Evolutionary conservation across 64 coral and sea anemone genomes (phyloP).

Genomic region (Dendronephthya gigantea): DNA sequence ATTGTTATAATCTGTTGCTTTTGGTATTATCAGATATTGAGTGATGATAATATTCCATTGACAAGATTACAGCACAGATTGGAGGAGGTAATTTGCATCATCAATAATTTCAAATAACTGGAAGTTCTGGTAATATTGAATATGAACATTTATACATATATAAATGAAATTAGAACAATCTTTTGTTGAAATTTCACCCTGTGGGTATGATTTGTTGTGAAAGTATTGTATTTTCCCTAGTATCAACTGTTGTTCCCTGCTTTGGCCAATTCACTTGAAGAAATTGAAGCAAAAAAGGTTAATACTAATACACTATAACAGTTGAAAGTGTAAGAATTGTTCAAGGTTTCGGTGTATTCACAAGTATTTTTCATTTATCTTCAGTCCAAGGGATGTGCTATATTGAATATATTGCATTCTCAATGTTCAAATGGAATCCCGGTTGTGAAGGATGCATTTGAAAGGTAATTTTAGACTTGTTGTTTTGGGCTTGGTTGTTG

Average conservation of each 20-base stretch:
- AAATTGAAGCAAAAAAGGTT: constrained; percentile 6
- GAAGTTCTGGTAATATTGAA: too few species aligned
- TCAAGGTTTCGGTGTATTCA: not conserved
- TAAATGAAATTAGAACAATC: too few species aligned
- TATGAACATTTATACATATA: too few species aligned
- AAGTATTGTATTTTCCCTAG: not conserved
- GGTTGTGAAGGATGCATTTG: not conserved
- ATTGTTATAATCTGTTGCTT: not conserved
- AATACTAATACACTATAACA: too few species aligned
- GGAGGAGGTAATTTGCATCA: not conserved
- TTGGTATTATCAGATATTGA: not conserved
- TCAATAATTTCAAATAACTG: not conserved
- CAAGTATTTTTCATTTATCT: not conserved
- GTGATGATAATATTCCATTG: not conserved
- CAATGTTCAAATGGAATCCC: constrained; percentile 10
- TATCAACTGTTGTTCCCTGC: constrained; percentile 13
- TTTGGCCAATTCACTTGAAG: not conserved
- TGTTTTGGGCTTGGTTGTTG: not conserved
- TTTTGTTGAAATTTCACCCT: too few species aligned
- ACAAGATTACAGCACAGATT: constrained; percentile 6
- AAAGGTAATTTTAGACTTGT: not conserved
- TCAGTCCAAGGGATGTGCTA: not conserved
- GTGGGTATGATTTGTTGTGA: too few species aligned
- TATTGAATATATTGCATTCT: not conserved
- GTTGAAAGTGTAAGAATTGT: not conserved